These are phyloP conservation scores for Iguana delicatissima DNA, from an alignment of 2,797 vertebrate species.

Conservation along the genomic window DNA sequence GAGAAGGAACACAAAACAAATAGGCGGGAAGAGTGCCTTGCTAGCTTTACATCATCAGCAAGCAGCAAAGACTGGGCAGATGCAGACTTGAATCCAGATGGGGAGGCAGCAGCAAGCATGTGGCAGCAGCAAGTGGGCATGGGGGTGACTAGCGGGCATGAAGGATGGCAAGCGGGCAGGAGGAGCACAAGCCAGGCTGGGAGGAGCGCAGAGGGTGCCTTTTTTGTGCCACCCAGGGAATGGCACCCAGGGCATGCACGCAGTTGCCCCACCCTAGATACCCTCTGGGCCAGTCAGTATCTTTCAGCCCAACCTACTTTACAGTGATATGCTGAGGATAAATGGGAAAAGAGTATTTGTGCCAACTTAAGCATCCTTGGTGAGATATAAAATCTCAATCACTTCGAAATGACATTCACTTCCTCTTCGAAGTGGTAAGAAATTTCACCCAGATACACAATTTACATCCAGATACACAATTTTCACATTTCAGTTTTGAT, in stretches of 20 bases:
- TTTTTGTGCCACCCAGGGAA: too few relatives aligned
- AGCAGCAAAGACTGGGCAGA: background rate
- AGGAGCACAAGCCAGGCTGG: too few relatives aligned
- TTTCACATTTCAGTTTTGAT: background rate
- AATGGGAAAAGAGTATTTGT: background rate
- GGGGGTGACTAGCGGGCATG: too few relatives aligned
- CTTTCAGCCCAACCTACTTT: background rate
- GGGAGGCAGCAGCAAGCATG: too few relatives aligned
- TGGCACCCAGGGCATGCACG: too few relatives aligned
- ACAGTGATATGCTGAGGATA: background rate
- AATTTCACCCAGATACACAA: background rate
- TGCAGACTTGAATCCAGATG: background rate
- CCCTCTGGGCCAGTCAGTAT: background rate
- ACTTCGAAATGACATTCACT: background rate
- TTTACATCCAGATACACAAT: background rate
- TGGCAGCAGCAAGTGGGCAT: too few relatives aligned
- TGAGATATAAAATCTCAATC: background rate
- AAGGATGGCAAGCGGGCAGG: too few relatives aligned
- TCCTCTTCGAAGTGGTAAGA: background rate
- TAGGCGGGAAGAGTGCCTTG: background rate
- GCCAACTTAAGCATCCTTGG: background rate
- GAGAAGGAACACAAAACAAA: too few relatives aligned
- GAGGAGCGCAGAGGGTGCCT: too few relatives aligned
- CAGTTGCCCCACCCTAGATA: too few relatives aligned
- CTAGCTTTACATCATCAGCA: too few relatives aligned